These are phyloP conservation scores for Metopia argyrocephala DNA, from an alignment of 2,888 invertebrate genomes.

Conservation along the genomic window DNA sequence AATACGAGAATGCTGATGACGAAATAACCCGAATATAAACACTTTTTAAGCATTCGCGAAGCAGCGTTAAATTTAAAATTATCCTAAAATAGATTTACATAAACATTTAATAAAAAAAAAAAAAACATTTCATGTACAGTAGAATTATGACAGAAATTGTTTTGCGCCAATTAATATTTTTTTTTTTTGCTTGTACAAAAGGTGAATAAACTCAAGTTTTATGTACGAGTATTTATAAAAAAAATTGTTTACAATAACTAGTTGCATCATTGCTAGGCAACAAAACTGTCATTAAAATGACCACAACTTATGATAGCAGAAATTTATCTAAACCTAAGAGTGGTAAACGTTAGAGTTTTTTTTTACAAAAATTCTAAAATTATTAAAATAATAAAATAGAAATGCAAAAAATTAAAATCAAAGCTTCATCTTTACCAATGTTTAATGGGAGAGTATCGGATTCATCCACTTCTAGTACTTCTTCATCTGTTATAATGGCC, in stretches of 20 bases:
- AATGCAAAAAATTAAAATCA: conserved; percentile 75
- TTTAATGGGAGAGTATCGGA: conserved; percentile 76
- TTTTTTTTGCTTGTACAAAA: neutral
- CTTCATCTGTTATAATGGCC: conserved; percentile 67
- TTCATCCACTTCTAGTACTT: conserved; percentile 72
- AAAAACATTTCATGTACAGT: no score
- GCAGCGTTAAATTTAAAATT: no score
- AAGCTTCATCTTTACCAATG: conserved; percentile 75
- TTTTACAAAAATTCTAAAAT: neutral
- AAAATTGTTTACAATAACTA: conserved; percentile 47
- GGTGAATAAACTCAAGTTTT: conserved; percentile 20
- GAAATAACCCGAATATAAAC: no score
- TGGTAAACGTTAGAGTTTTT: neutral
- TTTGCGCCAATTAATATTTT: neutral
- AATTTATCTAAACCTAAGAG: conserved; percentile 28
- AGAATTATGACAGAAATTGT: neutral
- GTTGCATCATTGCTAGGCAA: conserved; percentile 62
- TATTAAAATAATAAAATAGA: conserved; percentile 23
- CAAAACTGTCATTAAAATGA: conserved; percentile 54
- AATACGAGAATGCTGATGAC: no score
- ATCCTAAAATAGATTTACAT: no score
- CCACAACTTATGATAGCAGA: conserved; percentile 61
- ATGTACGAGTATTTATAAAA: neutral
- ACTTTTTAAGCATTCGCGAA: no score
- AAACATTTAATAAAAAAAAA: no score